Percentiles rank a stretch among this genome's conserved stretches.
These are phyloP conservation scores for Parnassius smintheus DNA, from an alignment of 2,888 invertebrate species.

Conservation along the genomic window DNA sequence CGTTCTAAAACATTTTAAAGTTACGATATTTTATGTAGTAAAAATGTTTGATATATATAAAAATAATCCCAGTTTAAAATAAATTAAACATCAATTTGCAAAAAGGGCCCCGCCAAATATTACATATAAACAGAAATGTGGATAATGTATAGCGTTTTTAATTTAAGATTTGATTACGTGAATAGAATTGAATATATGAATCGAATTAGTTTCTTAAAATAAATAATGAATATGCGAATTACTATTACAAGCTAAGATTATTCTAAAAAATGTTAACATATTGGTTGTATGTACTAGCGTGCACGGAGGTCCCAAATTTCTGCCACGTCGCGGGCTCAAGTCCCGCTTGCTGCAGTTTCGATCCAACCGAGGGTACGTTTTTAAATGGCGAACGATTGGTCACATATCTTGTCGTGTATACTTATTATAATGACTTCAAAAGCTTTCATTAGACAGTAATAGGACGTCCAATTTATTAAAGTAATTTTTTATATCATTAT, in stretches of 20 bases:
- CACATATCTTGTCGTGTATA: constrained; percentile 33
- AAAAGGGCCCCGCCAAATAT: too few species aligned
- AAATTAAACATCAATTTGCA: too few species aligned
- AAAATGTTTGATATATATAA: too few species aligned
- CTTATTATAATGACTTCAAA: constrained; percentile 40
- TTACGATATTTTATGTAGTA: too few species aligned
- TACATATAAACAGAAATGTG: too few species aligned
- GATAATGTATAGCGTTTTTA: too few species aligned
- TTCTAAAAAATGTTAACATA: constrained; percentile 15
- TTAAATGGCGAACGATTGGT: constrained; percentile 53
- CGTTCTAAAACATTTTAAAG: too few species aligned
- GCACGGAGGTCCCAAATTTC: constrained; percentile 92
- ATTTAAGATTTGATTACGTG: too few species aligned
- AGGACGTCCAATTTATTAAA: neutral
- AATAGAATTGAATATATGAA: too few species aligned
- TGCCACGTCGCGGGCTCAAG: constrained; percentile 94
- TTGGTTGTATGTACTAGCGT: constrained; percentile 61
- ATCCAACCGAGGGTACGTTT: constrained; percentile 92
- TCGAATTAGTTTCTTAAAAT: too few species aligned
- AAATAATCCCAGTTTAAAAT: too few species aligned
- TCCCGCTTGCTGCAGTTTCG: constrained; percentile 94
- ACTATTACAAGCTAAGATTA: neutral
- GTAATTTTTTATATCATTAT: neutral
- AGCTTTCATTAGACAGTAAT: constrained; percentile 7
- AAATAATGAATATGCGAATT: neutral